These are phyloP conservation scores for Dryoscopus gambensis DNA, from an alignment of 2,113 vertebrate species.

Conservation along the genomic window DNA sequence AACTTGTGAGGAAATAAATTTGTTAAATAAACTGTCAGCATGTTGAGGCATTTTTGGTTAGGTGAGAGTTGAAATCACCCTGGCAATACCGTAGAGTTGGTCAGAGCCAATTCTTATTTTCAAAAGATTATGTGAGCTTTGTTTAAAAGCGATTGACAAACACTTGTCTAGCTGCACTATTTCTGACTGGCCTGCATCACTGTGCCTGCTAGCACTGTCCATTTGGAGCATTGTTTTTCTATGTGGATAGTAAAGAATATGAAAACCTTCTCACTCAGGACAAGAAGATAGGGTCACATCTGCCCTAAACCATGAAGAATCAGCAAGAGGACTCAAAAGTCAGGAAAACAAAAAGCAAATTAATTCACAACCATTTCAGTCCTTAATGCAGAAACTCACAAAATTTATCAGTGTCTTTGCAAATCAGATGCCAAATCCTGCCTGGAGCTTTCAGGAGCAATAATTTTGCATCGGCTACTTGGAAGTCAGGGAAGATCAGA, in stretches of 20 bases:
- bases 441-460: not conserved
- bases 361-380: not conserved
- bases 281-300: not conserved
- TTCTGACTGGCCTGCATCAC: not conserved
- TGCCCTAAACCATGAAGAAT: not conserved
- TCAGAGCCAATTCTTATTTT: not conserved
- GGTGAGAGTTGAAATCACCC: not conserved
- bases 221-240: not conserved
- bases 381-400: not conserved
- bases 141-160: not conserved
- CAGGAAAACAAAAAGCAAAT: not conserved
- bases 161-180: not conserved
- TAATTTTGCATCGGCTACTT: accelerated
- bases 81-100: not conserved
- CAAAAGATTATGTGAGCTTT: not conserved
- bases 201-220: not conserved
- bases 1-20: not conserved
- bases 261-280: not conserved
- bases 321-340: not conserved
- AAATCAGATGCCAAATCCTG: not conserved
- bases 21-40: not conserved
- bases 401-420: not conserved
- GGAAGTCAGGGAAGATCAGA: not conserved
- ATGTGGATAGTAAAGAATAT: not conserved
- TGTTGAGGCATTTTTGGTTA: not conserved